Conservation (phyloP, 2,113 vertebrate species). For the Origma solitaria region DNA sequence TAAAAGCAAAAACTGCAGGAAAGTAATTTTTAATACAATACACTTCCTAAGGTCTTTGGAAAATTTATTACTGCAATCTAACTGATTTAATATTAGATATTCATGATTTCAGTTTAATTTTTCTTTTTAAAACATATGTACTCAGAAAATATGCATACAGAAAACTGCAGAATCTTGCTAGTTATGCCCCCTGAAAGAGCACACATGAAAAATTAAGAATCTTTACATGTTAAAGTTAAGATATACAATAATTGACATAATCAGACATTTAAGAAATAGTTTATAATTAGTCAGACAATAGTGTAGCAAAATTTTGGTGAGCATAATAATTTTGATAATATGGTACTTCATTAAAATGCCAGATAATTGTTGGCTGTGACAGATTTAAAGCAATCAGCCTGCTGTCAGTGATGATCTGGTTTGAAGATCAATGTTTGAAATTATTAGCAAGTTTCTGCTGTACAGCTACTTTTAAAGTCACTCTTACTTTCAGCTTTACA, state of each 20-base stretch:
- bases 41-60: not conserved
- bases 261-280: not conserved
- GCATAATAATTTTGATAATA: not conserved
- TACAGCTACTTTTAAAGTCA: not conserved
- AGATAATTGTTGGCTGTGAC: not conserved
- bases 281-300: not conserved
- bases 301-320: not conserved
- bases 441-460: slow-evolving; percentile 52
- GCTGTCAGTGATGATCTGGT: not conserved
- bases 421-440: not conserved
- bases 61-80: not conserved
- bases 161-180: slow-evolving; percentile 48
- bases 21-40: not conserved
- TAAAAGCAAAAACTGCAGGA: not conserved
- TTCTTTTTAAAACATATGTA: not conserved
- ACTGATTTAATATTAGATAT: not conserved
- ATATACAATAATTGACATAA: not conserved
- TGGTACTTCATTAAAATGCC: not conserved
- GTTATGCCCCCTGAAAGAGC: not conserved
- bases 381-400: not conserved
- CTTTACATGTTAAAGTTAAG: not conserved
- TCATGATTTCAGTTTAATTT: not conserved
- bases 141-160: not conserved
- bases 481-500: slow-evolving; percentile 15
- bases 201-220: not conserved